Evolutionary conservation across 1,140 invertebrate genomes (phyloP).

Genomic region (Neodiprion pinetum): DNA sequence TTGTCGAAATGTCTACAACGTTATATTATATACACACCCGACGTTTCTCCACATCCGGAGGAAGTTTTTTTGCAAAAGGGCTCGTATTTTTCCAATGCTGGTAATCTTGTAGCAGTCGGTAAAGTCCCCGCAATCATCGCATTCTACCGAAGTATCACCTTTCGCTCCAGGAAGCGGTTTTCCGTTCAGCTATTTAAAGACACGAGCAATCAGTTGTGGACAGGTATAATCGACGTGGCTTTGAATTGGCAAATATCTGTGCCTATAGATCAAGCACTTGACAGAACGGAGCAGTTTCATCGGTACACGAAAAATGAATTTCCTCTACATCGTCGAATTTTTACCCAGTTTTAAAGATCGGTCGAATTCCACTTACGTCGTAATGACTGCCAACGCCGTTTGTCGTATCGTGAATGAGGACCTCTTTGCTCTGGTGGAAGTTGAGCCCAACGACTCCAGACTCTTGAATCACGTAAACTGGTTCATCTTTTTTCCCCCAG

Average conservation of each 20-base stretch:
- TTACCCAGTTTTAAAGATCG: conserved; percentile 4
- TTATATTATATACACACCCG: conserved; percentile 61
- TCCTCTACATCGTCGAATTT: not conserved
- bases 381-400: conserved; percentile 69
- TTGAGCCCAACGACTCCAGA: conserved; percentile 85
- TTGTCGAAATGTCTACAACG: not conserved
- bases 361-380: conserved; percentile 50
- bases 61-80: conserved; percentile 91
- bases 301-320: conserved; percentile 12
- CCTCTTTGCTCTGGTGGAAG: conserved; percentile 89
- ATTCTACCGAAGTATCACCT: conserved; percentile 56
- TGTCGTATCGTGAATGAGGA: conserved; percentile 76
- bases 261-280: not conserved
- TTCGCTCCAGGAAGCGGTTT: conserved; percentile 62
- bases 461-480: conserved; percentile 83
- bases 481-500: conserved; percentile 81
- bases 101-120: conserved; percentile 67
- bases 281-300: not conserved
- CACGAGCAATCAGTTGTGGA: conserved; percentile 6
- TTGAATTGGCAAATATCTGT: not conserved
- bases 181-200: conserved; percentile 62
- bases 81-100: conserved; percentile 74
- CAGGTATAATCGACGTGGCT: not conserved
- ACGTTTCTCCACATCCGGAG: conserved; percentile 92
- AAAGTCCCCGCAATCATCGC: conserved; percentile 65